Evolutionary conservation across 2,888 invertebrate genomes (phyloP), one percentile per base, ranked within the genome.

Genomic region (Melinaea menophilus): DNA sequence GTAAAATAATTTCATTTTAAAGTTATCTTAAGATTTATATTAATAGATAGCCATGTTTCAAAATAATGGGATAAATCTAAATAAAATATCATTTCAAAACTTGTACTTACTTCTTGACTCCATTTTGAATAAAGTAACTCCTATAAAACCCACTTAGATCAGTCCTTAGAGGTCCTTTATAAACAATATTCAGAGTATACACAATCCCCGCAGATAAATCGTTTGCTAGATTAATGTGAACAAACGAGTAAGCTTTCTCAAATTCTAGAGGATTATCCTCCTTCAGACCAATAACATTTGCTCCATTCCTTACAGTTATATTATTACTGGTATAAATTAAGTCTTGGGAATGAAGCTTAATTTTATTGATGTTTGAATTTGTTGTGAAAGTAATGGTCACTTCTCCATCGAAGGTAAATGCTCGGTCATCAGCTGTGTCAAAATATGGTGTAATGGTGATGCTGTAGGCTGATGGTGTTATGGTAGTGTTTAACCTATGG

Each of bases 111-210:
- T 91, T 92, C 64, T 80, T 91, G 48, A 86, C 80, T 1, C 88
- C 88, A 37, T 84, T 76, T 57, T 91, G 82, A 4, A 81, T 73
- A 71, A 94, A 94, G 51, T 90, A 91, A 72, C 93, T 93, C 62
- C 91, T 91, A 73, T 94, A 94, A 72, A 94, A 94, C 60, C 94
- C 94, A 62, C 79, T 86, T 68, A 93, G 81, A 65, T 92, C 92
- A 0, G 85, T 79, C 71, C 92, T 92, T 41, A 94, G 88, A 0
- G 82, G 79, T 2, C 94, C 94, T 0, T 71, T 81, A 70, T 92
- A 95, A 0, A 74, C 69, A 68, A 94, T 92, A 22, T 76, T 80
- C 55, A 94, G 74, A 1, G 72, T 75, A 71, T 94, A 92, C 4
- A 76, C 75, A 3, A 76, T 71, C 1, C 85, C 88, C 1, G 73